phyloP scores from a whole-genome alignment of 1,140 invertebrate species.

The Hyles vespertilio region DNA sequence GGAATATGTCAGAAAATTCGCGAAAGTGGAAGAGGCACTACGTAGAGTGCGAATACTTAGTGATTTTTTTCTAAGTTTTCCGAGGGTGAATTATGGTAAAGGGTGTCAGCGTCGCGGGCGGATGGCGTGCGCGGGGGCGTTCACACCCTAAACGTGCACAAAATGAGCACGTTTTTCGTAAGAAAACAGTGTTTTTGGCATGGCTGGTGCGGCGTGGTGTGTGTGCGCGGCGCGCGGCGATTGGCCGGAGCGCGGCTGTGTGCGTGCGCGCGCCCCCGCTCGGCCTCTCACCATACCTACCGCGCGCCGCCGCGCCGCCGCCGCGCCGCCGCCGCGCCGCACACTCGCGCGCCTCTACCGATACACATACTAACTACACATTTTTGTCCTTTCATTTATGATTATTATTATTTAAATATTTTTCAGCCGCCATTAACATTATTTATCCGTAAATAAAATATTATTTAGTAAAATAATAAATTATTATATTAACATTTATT shows the following conservation, averaged over 20 bases:
- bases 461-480: too few relatives aligned
- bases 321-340: conserved; percentile 19
- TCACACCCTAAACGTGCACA: conserved; percentile 50
- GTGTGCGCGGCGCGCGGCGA: conserved; percentile 42
- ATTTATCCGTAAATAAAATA: too few relatives aligned
- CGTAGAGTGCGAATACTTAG: conserved; percentile 30
- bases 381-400: conserved; percentile 18
- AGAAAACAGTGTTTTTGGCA: conserved; percentile 38
- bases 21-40: conserved; percentile 13
- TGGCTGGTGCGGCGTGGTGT: conserved; percentile 26
- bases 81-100: neutral
- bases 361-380: conserved; percentile 14
- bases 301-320: conserved; percentile 20
- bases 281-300: conserved; percentile 37
- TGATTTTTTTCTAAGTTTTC: conserved; percentile 48
- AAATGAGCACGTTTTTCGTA: conserved; percentile 42
- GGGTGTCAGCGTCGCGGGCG: conserved; percentile 9
- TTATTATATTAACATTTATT: too few relatives aligned
- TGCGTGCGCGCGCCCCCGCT: conserved; percentile 36
- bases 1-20: conserved; percentile 25
- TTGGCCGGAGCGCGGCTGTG: conserved; percentile 38
- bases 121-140: conserved; percentile 42
- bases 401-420: neutral
- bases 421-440: too few relatives aligned
- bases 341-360: conserved; percentile 9